These are phyloP conservation scores for Ibidorhyncha struthersii DNA, from an alignment of 2,113 vertebrate species.

Conservation along the genomic window DNA sequence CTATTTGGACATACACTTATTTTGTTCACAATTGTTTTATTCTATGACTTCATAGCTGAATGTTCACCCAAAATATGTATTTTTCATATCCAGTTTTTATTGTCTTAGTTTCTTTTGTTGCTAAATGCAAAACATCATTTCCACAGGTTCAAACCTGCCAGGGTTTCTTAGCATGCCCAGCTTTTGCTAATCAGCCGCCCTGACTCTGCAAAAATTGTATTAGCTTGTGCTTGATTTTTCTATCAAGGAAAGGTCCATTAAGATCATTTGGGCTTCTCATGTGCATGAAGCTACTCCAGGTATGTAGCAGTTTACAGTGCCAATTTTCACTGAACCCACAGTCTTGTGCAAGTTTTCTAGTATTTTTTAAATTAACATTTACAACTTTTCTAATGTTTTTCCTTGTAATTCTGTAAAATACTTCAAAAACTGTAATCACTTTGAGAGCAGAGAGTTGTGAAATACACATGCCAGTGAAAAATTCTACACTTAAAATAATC, in stretches of 20 bases:
- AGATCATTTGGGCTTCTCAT: not conserved
- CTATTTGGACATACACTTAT: not conserved
- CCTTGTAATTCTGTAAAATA: not conserved
- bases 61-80: not conserved
- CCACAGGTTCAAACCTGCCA: not conserved
- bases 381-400: not conserved
- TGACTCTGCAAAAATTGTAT: not conserved
- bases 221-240: not conserved
- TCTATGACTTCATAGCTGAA: not conserved
- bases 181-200: not conserved
- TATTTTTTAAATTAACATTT: not conserved
- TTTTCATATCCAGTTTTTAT: not conserved
- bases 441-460: not conserved
- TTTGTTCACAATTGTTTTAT: not conserved
- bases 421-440: not conserved
- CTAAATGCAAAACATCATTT: not conserved
- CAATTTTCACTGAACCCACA: not conserved
- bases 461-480: rapidly evolving
- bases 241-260: not conserved
- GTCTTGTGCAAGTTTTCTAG: not conserved
- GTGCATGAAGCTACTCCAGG: not conserved
- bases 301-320: not conserved
- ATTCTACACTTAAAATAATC: not conserved
- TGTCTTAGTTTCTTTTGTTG: too few relatives aligned
- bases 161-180: not conserved